These are phyloP conservation scores for Leptatherina wallacei DNA, from an alignment of 2,797 vertebrate genomes.

Conservation along the genomic window DNA sequence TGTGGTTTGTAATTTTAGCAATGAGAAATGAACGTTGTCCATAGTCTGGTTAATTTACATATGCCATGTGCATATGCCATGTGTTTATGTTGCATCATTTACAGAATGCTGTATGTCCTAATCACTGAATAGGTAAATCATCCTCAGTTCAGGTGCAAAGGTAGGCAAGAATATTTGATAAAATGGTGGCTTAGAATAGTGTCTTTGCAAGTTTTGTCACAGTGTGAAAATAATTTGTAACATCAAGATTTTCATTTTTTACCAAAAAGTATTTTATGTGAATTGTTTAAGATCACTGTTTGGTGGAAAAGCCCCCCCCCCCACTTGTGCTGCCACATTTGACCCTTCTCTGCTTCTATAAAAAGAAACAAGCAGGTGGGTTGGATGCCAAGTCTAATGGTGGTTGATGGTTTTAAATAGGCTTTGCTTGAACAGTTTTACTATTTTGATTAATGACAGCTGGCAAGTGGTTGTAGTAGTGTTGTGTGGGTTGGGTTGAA, in stretches of 20 bases:
- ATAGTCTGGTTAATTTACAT: slow-evolving; percentile 1
- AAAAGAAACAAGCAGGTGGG: slow-evolving; percentile 78
- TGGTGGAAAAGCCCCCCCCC: slow-evolving; percentile 27
- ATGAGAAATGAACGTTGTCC: neutral
- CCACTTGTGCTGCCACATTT: slow-evolving; percentile 11
- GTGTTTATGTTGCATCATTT: neutral
- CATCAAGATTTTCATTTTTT: neutral
- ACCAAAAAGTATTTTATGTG: neutral
- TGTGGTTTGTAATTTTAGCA: slow-evolving; percentile 7
- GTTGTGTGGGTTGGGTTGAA: slow-evolving; percentile 31
- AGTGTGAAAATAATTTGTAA: neutral
- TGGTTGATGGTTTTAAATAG: slow-evolving; percentile 73
- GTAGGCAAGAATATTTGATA: neutral
- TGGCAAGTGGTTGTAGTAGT: slow-evolving; percentile 9
- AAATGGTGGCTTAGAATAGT: neutral
- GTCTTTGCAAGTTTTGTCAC: neutral
- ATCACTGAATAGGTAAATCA: slow-evolving; percentile 4
- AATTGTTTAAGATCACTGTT: slow-evolving; percentile 34
- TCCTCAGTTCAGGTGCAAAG: neutral
- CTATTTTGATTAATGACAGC: slow-evolving; percentile 58
- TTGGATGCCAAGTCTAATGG: slow-evolving; percentile 55
- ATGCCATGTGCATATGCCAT: slow-evolving; percentile 2
- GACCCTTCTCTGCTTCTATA: slow-evolving; percentile 55
- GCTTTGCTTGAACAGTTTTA: slow-evolving; percentile 58
- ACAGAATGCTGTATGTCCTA: neutral